Evolutionary conservation across 2,113 vertebrate species (phyloP).

Genomic region (Cheirogaleus medius): DNA sequence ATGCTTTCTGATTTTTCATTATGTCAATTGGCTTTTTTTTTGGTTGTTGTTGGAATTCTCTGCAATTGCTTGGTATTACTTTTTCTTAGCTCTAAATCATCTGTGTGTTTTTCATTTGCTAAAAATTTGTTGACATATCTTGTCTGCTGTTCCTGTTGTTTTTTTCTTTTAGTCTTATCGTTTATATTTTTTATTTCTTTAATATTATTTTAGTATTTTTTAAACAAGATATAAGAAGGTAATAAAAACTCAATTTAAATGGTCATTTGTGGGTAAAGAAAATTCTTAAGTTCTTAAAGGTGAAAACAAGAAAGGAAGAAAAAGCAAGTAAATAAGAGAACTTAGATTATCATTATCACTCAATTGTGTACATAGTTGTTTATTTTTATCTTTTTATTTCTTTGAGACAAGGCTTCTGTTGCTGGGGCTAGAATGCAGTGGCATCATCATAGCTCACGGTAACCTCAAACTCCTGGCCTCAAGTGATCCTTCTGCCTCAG

Average conservation of each 20-base stretch:
- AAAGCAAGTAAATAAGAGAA: not conserved
- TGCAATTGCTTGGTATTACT: not conserved
- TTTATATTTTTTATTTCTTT: not conserved
- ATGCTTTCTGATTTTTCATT: constrained; percentile 35
- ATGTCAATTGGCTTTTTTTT: not conserved
- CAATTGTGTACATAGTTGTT: not conserved
- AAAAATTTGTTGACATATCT: constrained; percentile 55
- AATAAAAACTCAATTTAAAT: not conserved
- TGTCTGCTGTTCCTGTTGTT: constrained; percentile 31
- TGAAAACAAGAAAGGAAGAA: not conserved
- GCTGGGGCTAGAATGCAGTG: too few relatives aligned
- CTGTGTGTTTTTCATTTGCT: constrained; percentile 54
- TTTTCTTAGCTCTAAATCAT: constrained; percentile 43
- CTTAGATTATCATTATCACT: not conserved
- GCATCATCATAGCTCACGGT: too few relatives aligned
- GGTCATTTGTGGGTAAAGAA: constrained; percentile 4
- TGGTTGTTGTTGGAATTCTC: constrained; percentile 5
- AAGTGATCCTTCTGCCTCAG: too few relatives aligned
- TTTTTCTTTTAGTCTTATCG: not conserved
- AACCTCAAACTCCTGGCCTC: too few relatives aligned
- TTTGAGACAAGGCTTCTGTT: too few relatives aligned
- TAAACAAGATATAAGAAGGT: not conserved
- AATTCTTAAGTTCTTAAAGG: not conserved
- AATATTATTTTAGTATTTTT: constrained; percentile 3
- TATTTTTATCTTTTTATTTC: too few relatives aligned